Conservation (phyloP, 1,140 invertebrate species). For the Oppia nitens region DNA sequence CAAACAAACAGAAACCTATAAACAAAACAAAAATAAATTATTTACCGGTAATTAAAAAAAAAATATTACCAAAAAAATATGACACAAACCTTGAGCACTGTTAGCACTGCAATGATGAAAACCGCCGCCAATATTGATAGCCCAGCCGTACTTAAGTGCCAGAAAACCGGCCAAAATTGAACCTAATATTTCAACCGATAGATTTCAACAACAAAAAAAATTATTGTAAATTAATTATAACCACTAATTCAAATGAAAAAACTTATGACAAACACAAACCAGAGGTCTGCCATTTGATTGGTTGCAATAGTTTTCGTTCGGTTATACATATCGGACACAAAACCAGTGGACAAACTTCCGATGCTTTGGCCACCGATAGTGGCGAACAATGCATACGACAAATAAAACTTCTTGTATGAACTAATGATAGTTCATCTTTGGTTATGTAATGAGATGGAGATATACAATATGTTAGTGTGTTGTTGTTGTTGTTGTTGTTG, state of each 20-base stretch:
- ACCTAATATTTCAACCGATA: not conserved
- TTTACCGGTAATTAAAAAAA: not conserved
- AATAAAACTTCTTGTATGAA: conserved; percentile 10
- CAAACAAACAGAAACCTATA: conserved; percentile 66
- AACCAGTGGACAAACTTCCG: conserved; percentile 2
- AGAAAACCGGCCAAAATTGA: conserved; percentile 2
- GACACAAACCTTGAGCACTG: conserved; percentile 37
- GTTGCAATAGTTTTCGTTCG: not conserved
- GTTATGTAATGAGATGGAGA: conserved; percentile 2
- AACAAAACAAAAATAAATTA: not conserved
- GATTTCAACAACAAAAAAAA: not conserved
- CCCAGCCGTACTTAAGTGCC: not conserved
- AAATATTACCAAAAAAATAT: too few species aligned
- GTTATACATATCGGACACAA: conserved; percentile 4
- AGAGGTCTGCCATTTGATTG: conserved; percentile 12
- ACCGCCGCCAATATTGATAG: conserved; percentile 15
- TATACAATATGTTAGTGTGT: conserved; percentile 18
- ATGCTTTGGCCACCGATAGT: not conserved
- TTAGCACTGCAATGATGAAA: conserved; percentile 48
- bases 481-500: too few species aligned
- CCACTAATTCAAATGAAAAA: not conserved
- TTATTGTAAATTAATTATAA: not conserved
- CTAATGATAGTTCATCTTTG: conserved; percentile 10
- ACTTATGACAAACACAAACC: not conserved
- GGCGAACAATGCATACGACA: not conserved